Base-by-base conservation (phyloP, 2,113 vertebrate species). In the Datnioides undecimradiatus region DNA sequence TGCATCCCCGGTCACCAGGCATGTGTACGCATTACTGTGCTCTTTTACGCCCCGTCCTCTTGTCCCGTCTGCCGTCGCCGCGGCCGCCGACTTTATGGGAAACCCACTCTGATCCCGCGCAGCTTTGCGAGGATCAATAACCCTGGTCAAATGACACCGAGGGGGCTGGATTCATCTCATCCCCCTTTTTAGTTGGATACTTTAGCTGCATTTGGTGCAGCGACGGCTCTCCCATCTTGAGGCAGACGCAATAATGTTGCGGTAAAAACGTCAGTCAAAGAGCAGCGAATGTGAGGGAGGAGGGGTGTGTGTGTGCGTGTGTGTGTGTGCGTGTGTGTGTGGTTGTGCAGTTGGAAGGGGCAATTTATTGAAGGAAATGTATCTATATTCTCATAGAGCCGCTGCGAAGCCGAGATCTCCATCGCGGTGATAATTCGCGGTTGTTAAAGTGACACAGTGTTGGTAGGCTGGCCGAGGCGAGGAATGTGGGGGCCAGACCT, bases 361-460 rank as follows among this genome's bases (percentile, higher is more conserved):
- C 95, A 94, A 98, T 97, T 97, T 97, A 99, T 96, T 93, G 96
- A 96, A 92, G 95, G 95, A 96, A 95, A 96, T 95, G 93, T 95
- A 96, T 96, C 95, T 96, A 93, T 97, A 96, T 95, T 96, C 95
- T 95, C 94, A 89, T 94, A 90, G 87, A 93, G 94, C 92, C 92
- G 89, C 91, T 80, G 96, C 91, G 96, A 96, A 96, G 96, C 96
- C 87, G 88, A 94, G 96, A 95, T 95, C 96, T 96, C 95, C 95
- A 95, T 96, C 94, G 93, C 91, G 93, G 94, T 96, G 96, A 96
- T 97, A 96, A 97, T 97, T 98, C 92, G 96, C 94, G 95, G 96
- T 96, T 96, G 96, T 95, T 95, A 96, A 97, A 97, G 95, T 97
- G 96, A 97, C 97, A 97, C 94, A 86, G 94, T 92, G 93, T 95